Conservation (phyloP, 2,888 invertebrate genomes). For the Cactoblastis cactorum region DNA sequence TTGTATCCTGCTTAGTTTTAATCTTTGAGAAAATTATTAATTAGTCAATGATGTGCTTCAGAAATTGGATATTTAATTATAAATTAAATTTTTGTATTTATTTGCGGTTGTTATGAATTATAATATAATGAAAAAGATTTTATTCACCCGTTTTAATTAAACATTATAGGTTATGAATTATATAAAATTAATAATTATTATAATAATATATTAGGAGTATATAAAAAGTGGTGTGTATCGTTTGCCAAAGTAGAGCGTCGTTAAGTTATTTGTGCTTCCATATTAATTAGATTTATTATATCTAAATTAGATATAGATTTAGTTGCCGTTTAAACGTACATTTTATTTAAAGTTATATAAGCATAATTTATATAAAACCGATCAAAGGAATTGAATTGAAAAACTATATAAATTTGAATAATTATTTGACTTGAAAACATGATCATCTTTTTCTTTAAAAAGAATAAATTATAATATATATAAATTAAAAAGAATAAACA, state of each 20-base stretch:
- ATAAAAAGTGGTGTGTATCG: slow-evolving; percentile 15
- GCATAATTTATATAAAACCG: too few relatives aligned
- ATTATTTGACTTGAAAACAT: too few relatives aligned
- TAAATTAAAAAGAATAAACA: too few relatives aligned
- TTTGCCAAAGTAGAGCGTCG: slow-evolving; percentile 23
- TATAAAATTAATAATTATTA: neutral
- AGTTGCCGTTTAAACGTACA: slow-evolving; percentile 25
- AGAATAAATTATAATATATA: too few relatives aligned
- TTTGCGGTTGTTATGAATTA: neutral
- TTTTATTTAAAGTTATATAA: slow-evolving; percentile 11
- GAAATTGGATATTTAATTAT: neutral
- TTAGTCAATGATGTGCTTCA: neutral
- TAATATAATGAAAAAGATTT: neutral
- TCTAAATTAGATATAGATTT: slow-evolving; percentile 18
- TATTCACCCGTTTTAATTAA: neutral
- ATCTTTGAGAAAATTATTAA: neutral
- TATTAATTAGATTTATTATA: slow-evolving; percentile 21
- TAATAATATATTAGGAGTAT: neutral
- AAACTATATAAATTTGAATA: too few relatives aligned
- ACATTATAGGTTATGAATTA: neutral
- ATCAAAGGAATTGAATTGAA: too few relatives aligned
- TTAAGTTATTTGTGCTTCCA: slow-evolving; percentile 34
- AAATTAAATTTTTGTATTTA: neutral
- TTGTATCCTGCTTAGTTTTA: neutral
- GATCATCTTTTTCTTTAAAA: too few relatives aligned